Conservation (phyloP, 1,140 invertebrate genomes). For the Melitaea cinxia region DNA sequence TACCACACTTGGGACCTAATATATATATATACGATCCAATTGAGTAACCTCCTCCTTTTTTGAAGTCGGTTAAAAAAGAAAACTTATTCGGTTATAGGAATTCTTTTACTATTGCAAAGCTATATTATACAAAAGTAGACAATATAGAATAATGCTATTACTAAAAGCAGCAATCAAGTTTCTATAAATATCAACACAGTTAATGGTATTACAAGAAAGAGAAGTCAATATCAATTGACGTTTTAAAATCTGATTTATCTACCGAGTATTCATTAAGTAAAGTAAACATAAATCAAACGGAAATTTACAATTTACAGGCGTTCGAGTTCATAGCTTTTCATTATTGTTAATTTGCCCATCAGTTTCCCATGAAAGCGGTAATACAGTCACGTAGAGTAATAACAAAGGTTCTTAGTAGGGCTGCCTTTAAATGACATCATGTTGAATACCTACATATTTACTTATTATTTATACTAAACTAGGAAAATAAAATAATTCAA, state of each 20-base stretch:
- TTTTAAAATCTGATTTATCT: neutral
- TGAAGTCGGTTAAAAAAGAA: too few relatives aligned
- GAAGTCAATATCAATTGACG: neutral
- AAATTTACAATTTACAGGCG: slow-evolving; percentile 31
- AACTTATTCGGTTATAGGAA: too few relatives aligned
- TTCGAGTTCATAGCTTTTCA: slow-evolving; percentile 31
- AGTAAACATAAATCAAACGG: slow-evolving; percentile 26
- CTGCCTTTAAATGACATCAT: neutral
- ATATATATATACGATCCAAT: too few relatives aligned
- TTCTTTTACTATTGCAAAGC: too few relatives aligned
- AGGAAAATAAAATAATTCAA: too few relatives aligned
- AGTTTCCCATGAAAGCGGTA: slow-evolving; percentile 23
- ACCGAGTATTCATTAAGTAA: slow-evolving; percentile 15
- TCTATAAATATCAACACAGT: too few relatives aligned
- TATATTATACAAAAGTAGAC: too few relatives aligned
- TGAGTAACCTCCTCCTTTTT: too few relatives aligned
- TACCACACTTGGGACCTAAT: too few relatives aligned
- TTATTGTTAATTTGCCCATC: slow-evolving; percentile 38
- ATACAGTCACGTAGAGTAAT: slow-evolving; percentile 33
- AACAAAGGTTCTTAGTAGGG: slow-evolving; percentile 16
- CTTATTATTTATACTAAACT: neutral
- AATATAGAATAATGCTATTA: too few relatives aligned
- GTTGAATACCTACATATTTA: neutral
- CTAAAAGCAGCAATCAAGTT: too few relatives aligned
- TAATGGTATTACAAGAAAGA: neutral